Evolutionary conservation across 2,888 invertebrate species (phyloP).

Genomic region (Pristionchus mayeri): DNA sequence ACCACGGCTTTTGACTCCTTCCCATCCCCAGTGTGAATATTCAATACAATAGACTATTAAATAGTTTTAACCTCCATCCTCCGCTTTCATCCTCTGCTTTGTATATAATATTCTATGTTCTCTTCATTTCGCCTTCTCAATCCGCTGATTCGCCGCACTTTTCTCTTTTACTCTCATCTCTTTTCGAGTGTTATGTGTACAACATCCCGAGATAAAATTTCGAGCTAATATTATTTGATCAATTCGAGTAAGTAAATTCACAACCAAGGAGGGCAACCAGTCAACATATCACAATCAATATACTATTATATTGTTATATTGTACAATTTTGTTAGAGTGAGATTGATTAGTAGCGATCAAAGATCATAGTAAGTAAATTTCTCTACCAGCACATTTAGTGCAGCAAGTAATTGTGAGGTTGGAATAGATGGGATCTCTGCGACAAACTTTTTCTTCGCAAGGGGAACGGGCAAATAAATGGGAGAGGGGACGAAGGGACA

Average conservation of each 20-base stretch:
- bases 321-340: slow-evolving; percentile 28
- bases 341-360: slow-evolving; percentile 10
- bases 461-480: slow-evolving; percentile 45
- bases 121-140: slow-evolving; percentile 32
- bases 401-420: slow-evolving; percentile 49
- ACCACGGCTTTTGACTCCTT: slow-evolving; percentile 22
- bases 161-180: not conserved
- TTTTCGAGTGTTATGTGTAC: slow-evolving; percentile 30
- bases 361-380: slow-evolving; percentile 46
- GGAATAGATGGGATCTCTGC: slow-evolving; percentile 34
- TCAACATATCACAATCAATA: slow-evolving; percentile 15
- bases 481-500: slow-evolving; percentile 20
- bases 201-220: slow-evolving; percentile 34
- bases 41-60: slow-evolving; percentile 1
- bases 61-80: slow-evolving; percentile 26
- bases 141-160: slow-evolving; percentile 26
- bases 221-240: not conserved
- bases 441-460: slow-evolving; percentile 34
- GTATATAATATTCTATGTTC: not conserved
- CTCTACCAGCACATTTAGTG: slow-evolving; percentile 46
- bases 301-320: not conserved
- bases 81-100: slow-evolving; percentile 30
- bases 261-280: slow-evolving; percentile 20
- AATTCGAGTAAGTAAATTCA: slow-evolving; percentile 6
- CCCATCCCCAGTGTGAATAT: slow-evolving; percentile 28